Conservation (phyloP, 2,797 vertebrate species). For the Lophura swinhoii region DNA sequence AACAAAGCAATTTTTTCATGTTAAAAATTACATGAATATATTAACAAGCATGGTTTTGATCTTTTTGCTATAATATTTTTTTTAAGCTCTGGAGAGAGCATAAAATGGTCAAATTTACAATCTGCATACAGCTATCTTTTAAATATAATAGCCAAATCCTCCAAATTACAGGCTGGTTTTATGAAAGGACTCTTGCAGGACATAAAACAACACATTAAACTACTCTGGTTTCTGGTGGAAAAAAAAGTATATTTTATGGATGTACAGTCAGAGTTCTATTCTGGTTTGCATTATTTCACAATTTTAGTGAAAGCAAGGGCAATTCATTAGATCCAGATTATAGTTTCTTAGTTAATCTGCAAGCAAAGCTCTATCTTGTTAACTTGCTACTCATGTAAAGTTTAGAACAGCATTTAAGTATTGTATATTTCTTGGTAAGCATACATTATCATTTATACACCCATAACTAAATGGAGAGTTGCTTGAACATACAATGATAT, state of each 20-base stretch:
- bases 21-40: not conserved
- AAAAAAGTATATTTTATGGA: conserved; percentile 7
- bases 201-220: conserved; percentile 37
- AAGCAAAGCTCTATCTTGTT: not conserved
- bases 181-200: conserved; percentile 16
- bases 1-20: not conserved
- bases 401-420: not conserved
- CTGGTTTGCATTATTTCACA: conserved; percentile 41
- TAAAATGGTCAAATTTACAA: not conserved
- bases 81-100: not conserved
- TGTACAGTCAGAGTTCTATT: conserved; percentile 9
- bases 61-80: not conserved
- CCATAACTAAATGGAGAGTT: not conserved
- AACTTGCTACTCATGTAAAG: not conserved
- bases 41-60: not conserved
- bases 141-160: not conserved
- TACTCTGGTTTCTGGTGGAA: conserved; percentile 37
- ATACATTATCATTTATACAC: not conserved
- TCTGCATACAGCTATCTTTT: not conserved
- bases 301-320: conserved; percentile 26
- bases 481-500: not conserved
- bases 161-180: conserved; percentile 34
- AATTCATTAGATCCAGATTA: conserved; percentile 44
- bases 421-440: not conserved
- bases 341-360: not conserved